phyloP scores from a whole-genome alignment of 2,797 vertebrate genomes.

The Podarcis lilfordi region DNA sequence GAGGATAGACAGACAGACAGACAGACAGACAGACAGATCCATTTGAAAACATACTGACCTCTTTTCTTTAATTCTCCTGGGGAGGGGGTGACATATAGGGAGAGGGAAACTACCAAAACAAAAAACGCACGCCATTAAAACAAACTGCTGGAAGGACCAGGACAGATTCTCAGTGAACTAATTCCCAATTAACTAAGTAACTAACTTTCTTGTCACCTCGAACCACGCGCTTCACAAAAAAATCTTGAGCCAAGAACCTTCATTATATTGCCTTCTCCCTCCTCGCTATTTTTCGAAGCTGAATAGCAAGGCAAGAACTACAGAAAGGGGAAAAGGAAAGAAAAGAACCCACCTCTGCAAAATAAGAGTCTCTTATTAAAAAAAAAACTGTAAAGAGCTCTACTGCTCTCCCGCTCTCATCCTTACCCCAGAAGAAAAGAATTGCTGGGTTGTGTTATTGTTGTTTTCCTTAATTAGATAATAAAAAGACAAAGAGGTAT shows the following conservation, averaged over 20 bases:
- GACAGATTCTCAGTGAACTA: conserved; percentile 57
- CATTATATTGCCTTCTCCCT: conserved; percentile 60
- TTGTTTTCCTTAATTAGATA: conserved; percentile 29
- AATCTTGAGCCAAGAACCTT: conserved; percentile 61
- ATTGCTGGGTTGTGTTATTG: neutral
- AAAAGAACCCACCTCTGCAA: conserved; percentile 67
- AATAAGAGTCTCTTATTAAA: conserved; percentile 76
- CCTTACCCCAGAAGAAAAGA: neutral
- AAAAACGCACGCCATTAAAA: conserved; percentile 45
- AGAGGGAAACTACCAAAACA: neutral
- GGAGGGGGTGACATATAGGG: neutral
- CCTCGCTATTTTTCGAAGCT: conserved; percentile 70
- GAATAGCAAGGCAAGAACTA: conserved; percentile 65
- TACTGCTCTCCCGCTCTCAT: neutral
- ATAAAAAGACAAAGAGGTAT: conserved; percentile 25
- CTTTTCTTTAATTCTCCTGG: conserved; percentile 59
- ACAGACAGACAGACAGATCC: conserved; percentile 52
- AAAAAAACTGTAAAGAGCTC: neutral
- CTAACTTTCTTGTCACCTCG: conserved; percentile 61
- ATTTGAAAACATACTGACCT: conserved; percentile 61
- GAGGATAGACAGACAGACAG: conserved; percentile 28
- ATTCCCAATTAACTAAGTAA: conserved; percentile 68
- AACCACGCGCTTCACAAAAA: conserved; percentile 61
- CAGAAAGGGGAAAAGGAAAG: no score
- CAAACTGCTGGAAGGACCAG: conserved; percentile 51